These are phyloP conservation scores for Schizotus pectinicornis DNA, from an alignment of 2,888 invertebrate genomes.

Conservation along the genomic window DNA sequence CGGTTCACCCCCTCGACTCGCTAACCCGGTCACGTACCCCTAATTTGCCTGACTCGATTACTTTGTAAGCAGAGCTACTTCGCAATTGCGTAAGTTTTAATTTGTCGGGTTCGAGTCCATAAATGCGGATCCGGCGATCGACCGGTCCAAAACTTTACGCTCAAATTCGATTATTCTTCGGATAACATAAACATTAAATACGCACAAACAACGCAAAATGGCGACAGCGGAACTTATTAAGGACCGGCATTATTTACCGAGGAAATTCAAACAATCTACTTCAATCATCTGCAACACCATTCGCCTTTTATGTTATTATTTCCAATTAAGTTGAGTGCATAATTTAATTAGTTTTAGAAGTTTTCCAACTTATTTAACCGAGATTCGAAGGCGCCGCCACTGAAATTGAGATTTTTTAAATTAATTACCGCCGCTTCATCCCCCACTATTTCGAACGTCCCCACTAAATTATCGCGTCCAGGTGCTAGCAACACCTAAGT, in stretches of 20 bases:
- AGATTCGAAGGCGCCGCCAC: slow-evolving; percentile 12
- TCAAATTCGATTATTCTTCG: slow-evolving; percentile 22
- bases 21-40: slow-evolving; percentile 35
- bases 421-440: slow-evolving; percentile 9
- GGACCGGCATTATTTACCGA: slow-evolving; percentile 18
- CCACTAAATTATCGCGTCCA: neutral
- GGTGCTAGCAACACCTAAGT: slow-evolving; percentile 18
- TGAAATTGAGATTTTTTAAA: slow-evolving; percentile 24
- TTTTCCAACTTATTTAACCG: slow-evolving; percentile 21
- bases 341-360: slow-evolving; percentile 29
- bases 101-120: slow-evolving; percentile 30
- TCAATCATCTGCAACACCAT: slow-evolving; percentile 28
- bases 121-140: slow-evolving; percentile 22
- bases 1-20: slow-evolving; percentile 6
- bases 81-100: slow-evolving; percentile 38
- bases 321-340: slow-evolving; percentile 27
- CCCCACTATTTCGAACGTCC: neutral
- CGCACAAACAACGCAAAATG: slow-evolving; percentile 26
- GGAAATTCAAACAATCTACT: slow-evolving; percentile 25
- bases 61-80: slow-evolving; percentile 34
- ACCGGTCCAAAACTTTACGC: slow-evolving; percentile 15
- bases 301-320: slow-evolving; percentile 22
- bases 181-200: slow-evolving; percentile 21
- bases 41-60: slow-evolving; percentile 38
- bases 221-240: slow-evolving; percentile 23